These are phyloP conservation scores for Phyllopteryx taeniolatus DNA, from an alignment of 2,113 vertebrate genomes.

Conservation along the genomic window DNA sequence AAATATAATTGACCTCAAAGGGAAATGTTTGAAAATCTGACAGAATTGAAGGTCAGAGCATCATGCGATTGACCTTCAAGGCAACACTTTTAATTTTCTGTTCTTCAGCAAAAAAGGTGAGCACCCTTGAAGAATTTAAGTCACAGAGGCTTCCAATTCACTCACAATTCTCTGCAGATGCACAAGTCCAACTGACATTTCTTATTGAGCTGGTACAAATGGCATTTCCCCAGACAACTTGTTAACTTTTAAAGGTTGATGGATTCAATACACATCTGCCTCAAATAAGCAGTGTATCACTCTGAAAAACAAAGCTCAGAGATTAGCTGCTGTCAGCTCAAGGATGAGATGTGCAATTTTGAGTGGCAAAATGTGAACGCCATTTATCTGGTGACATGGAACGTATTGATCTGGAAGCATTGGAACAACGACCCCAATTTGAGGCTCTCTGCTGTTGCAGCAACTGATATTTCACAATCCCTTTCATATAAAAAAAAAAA, in stretches of 20 bases:
- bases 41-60: background rate
- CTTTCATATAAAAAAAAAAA: constrained; percentile 20
- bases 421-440: constrained; percentile 48
- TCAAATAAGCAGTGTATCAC: constrained; percentile 70
- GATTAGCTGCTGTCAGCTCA: constrained; percentile 73
- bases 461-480: constrained; percentile 17
- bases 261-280: constrained; percentile 67
- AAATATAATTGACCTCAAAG: background rate
- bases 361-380: constrained; percentile 55
- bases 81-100: constrained; percentile 23
- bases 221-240: constrained; percentile 80
- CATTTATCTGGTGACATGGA: constrained; percentile 51
- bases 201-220: constrained; percentile 79
- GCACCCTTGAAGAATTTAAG: constrained; percentile 28
- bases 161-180: constrained; percentile 39
- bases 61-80: background rate
- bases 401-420: constrained; percentile 57
- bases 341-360: constrained; percentile 58
- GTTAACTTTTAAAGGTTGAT: constrained; percentile 87
- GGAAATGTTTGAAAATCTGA: background rate
- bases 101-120: constrained; percentile 15
- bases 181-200: constrained; percentile 72
- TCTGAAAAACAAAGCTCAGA: constrained; percentile 67
- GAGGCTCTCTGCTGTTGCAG: constrained; percentile 7
- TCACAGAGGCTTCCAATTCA: constrained; percentile 45